Conservation (phyloP, 2,888 invertebrate genomes). For the Caenorhabditis virilis region DNA sequence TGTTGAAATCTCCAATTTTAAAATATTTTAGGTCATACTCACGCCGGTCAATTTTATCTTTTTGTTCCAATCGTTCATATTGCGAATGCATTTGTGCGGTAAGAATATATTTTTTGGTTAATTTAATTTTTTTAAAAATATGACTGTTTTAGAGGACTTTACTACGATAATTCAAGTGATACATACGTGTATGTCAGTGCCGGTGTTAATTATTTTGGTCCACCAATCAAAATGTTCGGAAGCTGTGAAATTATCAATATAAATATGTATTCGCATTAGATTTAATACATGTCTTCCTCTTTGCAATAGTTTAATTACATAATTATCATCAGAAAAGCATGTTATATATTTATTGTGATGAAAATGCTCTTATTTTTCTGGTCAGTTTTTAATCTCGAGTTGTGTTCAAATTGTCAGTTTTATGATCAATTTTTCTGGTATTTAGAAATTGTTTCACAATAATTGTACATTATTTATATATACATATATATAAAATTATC, state of each 20-base stretch:
- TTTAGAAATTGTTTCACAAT: too few species aligned
- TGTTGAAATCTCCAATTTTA: neutral
- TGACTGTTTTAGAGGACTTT: constrained; percentile 52
- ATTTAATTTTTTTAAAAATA: neutral
- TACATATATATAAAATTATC: too few species aligned
- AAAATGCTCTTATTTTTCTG: too few species aligned
- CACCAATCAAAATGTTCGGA: constrained; percentile 70
- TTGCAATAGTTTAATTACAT: too few species aligned
- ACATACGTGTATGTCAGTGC: constrained; percentile 65
- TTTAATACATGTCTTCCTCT: too few species aligned
- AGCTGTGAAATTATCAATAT: constrained; percentile 68
- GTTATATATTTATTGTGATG: too few species aligned
- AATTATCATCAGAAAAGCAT: too few species aligned
- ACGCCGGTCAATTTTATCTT: constrained; percentile 65
- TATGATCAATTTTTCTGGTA: too few species aligned
- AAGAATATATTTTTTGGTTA: neutral
- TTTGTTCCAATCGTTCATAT: constrained; percentile 60
- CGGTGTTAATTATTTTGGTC: constrained; percentile 70
- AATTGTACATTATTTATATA: too few species aligned
- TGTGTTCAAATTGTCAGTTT: too few species aligned
- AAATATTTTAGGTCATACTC: constrained; percentile 63
- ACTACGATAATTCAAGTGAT: constrained; percentile 44
- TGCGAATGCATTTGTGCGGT: constrained; percentile 55
- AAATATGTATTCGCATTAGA: constrained; percentile 5
- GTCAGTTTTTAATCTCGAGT: too few species aligned